Conservation (phyloP, 2,113 vertebrate genomes). For the Cromileptes altivelis region DNA sequence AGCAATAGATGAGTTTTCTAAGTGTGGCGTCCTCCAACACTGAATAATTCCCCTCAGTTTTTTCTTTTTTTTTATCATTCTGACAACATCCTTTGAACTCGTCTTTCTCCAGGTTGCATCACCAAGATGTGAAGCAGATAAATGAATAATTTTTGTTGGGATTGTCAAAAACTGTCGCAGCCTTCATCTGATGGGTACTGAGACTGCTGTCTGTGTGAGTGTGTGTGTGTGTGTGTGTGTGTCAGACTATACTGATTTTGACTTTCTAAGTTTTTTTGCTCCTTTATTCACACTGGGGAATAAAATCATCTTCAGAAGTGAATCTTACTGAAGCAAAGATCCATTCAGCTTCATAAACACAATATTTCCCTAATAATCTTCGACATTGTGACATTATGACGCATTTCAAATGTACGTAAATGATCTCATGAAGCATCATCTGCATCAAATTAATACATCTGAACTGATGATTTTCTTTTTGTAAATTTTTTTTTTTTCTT, state of each 20-base stretch:
- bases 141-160: constrained; percentile 66
- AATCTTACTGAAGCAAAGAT: constrained; percentile 18
- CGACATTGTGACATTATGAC: constrained; percentile 1
- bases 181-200: constrained; percentile 45
- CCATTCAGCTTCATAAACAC: constrained; percentile 14
- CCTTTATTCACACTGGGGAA: background rate
- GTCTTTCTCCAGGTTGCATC: constrained; percentile 75
- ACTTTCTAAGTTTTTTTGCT: constrained; percentile 23
- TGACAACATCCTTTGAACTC: constrained; percentile 65
- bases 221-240: constrained; percentile 2
- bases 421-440: background rate
- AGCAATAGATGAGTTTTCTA: background rate
- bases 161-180: constrained; percentile 74
- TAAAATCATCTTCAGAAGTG: constrained; percentile 36
- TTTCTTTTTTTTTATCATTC: constrained; percentile 22
- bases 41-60: constrained; percentile 32
- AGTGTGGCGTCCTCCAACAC: background rate
- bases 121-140: constrained; percentile 67
- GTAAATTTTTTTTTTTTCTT: too few species aligned
- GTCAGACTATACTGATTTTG: constrained; percentile 1
- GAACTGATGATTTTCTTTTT: too few species aligned
- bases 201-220: constrained; percentile 14
- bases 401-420: background rate
- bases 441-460: too few species aligned
- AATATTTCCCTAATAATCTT: constrained; percentile 12